phyloP scores from a whole-genome alignment of 2,113 vertebrate species.

The Pelodiscus sinensis region DNA sequence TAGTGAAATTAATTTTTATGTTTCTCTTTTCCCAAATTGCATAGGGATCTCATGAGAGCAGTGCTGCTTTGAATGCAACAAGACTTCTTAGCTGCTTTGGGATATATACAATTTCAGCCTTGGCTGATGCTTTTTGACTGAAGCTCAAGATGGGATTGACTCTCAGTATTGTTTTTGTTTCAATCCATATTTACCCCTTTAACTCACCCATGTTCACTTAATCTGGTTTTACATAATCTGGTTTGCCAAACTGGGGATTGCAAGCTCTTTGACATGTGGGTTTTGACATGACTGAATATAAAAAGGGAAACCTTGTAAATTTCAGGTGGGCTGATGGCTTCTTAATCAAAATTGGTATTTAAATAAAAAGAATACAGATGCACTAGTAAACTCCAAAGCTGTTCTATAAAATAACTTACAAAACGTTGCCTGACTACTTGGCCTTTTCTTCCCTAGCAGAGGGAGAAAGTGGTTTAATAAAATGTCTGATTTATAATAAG shows the following conservation, averaged over 20 bases:
- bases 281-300: background rate
- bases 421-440: slow-evolving; percentile 19
- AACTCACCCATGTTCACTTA: background rate
- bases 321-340: background rate
- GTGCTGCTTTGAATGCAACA: slow-evolving; percentile 7
- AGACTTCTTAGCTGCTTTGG: slow-evolving; percentile 8
- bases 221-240: background rate
- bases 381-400: slow-evolving; percentile 55
- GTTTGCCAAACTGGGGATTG: background rate
- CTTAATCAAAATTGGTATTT: slow-evolving; percentile 58
- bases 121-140: slow-evolving; percentile 18
- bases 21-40: slow-evolving; percentile 28
- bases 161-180: background rate
- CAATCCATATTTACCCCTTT: background rate
- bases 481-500: slow-evolving; percentile 43
- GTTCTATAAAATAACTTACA: slow-evolving; percentile 41
- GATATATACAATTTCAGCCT: background rate
- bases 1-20: slow-evolving; percentile 10
- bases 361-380: slow-evolving; percentile 31
- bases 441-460: slow-evolving; percentile 45
- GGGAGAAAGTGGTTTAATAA: slow-evolving; percentile 49
- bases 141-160: background rate
- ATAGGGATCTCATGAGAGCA: slow-evolving; percentile 21
- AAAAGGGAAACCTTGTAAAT: slow-evolving; percentile 1
- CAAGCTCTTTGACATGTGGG: background rate